Evolutionary conservation across 2,888 invertebrate species (phyloP), one percentile per base, ranked within the genome.

Genomic region (Archips crataeganus): DNA sequence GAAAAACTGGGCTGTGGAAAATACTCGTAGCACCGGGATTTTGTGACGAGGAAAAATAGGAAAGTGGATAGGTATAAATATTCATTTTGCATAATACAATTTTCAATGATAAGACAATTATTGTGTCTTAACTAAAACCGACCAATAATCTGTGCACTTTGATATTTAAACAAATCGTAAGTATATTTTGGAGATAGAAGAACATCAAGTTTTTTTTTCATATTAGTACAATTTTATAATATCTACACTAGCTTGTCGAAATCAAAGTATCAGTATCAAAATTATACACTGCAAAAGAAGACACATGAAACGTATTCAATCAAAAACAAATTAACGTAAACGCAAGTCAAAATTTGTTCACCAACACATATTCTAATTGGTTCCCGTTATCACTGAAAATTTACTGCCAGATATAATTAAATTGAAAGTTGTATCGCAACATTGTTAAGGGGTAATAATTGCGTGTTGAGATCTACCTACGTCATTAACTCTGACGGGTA

Each of bases 401-500:
- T 57, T 6, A 23, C 34, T 59, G 15, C 47, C 47, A 54, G 54
- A 61, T 39, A 54, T 32, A 60, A 65, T 65, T 59, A 13, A 42
- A 49, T 49, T 60, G 10, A 32, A 23, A 36, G 42, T 70, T 42
- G 11, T 60, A 65, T 13, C 57, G 13, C 47, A 47, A 11, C 13
- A 62, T 66, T 57, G 63, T 59, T 32, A 47, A 49, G 34, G 34
- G 45, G 13, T 39, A 49, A n/a, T 57, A 65, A 65, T 65, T 39
- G 36, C 36, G 23, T 34, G 51, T 47, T 49, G 39, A 63, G 23
- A 57, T 61, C 32, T 15, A 66, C 51, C 66, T 51, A 63, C 63
- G 47, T 68, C 63, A 73, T 63, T 59, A 36, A n/a, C 23, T 10
- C 59, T 49, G 23, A 63, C 63, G 45, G 68, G 15, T n/a, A 54